These are phyloP conservation scores for Euwallacea fornicatus DNA, from an alignment of 1,140 invertebrate species.

Conservation along the genomic window DNA sequence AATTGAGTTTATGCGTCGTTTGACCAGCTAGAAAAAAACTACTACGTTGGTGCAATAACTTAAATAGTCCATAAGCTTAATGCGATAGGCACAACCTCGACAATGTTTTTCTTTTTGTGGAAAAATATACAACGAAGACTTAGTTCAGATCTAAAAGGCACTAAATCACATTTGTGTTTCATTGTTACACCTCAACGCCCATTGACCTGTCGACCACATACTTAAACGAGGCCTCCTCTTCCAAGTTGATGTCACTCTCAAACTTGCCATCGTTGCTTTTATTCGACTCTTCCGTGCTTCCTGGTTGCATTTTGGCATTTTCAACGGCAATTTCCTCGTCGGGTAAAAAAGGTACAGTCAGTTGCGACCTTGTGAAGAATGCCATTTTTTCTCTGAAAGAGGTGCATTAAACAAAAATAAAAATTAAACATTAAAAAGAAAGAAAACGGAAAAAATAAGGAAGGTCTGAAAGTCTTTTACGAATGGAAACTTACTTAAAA, in stretches of 20 bases:
- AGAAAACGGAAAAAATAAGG: background rate
- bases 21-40: too few relatives aligned
- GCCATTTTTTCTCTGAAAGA: slow-evolving; percentile 89
- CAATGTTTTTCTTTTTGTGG: background rate
- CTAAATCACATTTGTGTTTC: background rate
- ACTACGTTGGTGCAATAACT: background rate
- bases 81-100: background rate
- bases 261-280: background rate
- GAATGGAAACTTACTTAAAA: slow-evolving; percentile 77
- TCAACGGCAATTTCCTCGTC: slow-evolving; percentile 59
- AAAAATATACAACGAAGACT: slow-evolving; percentile 6
- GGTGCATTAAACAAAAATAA: background rate
- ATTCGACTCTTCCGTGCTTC: too few relatives aligned
- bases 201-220: slow-evolving; percentile 69
- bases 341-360: slow-evolving; percentile 75
- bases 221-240: slow-evolving; percentile 55
- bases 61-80: background rate
- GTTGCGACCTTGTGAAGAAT: slow-evolving; percentile 83
- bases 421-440: background rate
- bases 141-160: slow-evolving; percentile 16
- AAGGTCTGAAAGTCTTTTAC: too few relatives aligned
- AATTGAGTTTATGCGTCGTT: too few relatives aligned
- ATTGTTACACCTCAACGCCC: slow-evolving; percentile 66
- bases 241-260: background rate
- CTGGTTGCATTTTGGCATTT: background rate